phyloP scores from a whole-genome alignment of 2,797 vertebrate genomes.

The Enteromius unitaeniatus region DNA sequence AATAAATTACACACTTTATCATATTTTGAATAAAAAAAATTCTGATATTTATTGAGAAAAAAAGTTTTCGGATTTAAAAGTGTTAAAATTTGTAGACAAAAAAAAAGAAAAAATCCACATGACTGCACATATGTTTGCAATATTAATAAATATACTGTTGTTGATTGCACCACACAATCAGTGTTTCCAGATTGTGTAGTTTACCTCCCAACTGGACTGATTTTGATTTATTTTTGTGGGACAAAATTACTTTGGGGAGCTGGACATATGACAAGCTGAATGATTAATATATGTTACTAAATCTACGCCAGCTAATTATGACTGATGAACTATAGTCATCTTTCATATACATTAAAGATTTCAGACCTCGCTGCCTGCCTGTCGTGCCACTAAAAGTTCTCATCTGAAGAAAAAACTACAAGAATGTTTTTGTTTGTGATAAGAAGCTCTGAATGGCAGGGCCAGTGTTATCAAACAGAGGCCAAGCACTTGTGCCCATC shows the following conservation, averaged over 20 bases:
- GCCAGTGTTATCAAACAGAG: constrained; percentile 28
- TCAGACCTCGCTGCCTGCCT: not conserved
- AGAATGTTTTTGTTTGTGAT: constrained; percentile 35
- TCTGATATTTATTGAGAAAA: not conserved
- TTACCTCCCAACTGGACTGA: not conserved
- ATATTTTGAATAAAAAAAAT: not conserved
- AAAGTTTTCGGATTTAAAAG: no score
- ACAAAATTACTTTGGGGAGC: not conserved
- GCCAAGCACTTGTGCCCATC: not conserved
- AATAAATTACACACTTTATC: not conserved
- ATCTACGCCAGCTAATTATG: not conserved
- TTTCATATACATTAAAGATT: not conserved
- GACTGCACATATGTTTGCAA: constrained; percentile 2
- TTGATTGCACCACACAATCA: not conserved
- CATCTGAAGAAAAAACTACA: constrained; percentile 12
- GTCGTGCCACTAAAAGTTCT: not conserved
- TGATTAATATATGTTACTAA: not conserved
- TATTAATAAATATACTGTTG: not conserved
- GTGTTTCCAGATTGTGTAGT: not conserved
- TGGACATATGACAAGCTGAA: not conserved
- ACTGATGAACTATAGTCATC: not conserved
- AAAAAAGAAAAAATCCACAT: not conserved
- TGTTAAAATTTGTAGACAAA: not conserved
- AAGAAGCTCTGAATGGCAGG: constrained; percentile 28
- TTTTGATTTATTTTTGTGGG: not conserved